Percentiles rank a stretch among this genome's conserved stretches.
Evolutionary conservation across 2,797 vertebrate species (phyloP).

Genomic region (Numenius phaeopus): DNA sequence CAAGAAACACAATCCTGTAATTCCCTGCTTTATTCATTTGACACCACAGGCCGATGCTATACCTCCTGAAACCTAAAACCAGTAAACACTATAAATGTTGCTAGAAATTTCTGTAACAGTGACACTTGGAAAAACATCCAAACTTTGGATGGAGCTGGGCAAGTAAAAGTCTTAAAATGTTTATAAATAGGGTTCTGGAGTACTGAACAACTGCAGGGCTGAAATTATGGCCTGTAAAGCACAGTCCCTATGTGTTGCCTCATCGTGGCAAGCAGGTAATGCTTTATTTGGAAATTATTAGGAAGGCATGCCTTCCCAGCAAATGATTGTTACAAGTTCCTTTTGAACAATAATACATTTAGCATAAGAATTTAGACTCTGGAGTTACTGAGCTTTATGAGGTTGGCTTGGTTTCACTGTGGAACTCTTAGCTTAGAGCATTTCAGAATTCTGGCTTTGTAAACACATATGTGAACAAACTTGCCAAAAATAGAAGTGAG

Average conservation of each 20-base stretch:
- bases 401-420: slow-evolving; percentile 29
- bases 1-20: not conserved
- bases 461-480: slow-evolving; percentile 47
- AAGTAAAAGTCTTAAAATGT: not conserved
- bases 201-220: not conserved
- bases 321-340: slow-evolving; percentile 24
- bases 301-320: slow-evolving; percentile 18
- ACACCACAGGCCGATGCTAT: not conserved
- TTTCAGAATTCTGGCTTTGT: slow-evolving; percentile 46
- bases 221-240: not conserved
- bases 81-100: not conserved
- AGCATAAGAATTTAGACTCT: slow-evolving; percentile 41
- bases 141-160: not conserved
- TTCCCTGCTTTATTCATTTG: not conserved
- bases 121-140: not conserved
- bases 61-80: not conserved
- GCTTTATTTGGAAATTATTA: slow-evolving; percentile 32
- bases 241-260: not conserved
- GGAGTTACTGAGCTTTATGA: slow-evolving; percentile 54
- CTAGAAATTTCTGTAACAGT: not conserved
- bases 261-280: slow-evolving; percentile 1
- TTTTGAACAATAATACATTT: slow-evolving; percentile 41
- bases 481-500: slow-evolving; percentile 64
- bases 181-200: not conserved
- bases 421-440: slow-evolving; percentile 37